These are phyloP conservation scores for Hippopotamus amphibius DNA, from an alignment of 2,113 vertebrate species.

Conservation along the genomic window DNA sequence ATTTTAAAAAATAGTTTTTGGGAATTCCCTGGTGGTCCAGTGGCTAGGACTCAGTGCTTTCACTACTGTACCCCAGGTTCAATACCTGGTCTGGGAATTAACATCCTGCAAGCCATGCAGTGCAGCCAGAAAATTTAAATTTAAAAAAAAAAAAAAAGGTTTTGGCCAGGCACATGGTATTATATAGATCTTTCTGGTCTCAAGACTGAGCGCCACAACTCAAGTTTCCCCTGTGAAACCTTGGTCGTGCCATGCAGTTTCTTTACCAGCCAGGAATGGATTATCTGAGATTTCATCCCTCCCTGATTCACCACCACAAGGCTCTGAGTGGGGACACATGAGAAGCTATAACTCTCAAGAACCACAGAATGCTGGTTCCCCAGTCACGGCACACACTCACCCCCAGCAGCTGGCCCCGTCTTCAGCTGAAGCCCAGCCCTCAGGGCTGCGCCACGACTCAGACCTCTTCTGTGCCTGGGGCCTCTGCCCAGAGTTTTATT, in stretches of 20 bases:
- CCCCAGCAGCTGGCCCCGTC: no score
- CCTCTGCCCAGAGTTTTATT: neutral
- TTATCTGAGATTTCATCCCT: neutral
- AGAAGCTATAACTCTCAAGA: neutral
- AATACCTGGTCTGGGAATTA: neutral
- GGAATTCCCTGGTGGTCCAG: fast-evolving
- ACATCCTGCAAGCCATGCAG: neutral
- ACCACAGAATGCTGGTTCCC: neutral
- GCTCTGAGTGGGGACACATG: neutral
- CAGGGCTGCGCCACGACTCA: neutral
- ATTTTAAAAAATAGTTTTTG: neutral
- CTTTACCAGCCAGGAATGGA: neutral
- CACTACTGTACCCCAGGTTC: neutral
- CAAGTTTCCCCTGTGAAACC: neutral
- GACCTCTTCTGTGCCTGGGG: neutral
- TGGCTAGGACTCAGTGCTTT: fast-evolving
- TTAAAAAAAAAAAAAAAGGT: neutral
- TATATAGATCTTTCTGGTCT: neutral
- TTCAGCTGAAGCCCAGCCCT: neutral
- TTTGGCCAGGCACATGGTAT: neutral
- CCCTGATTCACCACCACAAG: neutral
- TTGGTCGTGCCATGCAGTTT: neutral
- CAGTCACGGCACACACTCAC: no score
- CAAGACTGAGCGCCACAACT: neutral
- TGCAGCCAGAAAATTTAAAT: fast-evolving